These are phyloP conservation scores for Upupa epops DNA, from an alignment of 2,113 vertebrate genomes.

Conservation along the genomic window DNA sequence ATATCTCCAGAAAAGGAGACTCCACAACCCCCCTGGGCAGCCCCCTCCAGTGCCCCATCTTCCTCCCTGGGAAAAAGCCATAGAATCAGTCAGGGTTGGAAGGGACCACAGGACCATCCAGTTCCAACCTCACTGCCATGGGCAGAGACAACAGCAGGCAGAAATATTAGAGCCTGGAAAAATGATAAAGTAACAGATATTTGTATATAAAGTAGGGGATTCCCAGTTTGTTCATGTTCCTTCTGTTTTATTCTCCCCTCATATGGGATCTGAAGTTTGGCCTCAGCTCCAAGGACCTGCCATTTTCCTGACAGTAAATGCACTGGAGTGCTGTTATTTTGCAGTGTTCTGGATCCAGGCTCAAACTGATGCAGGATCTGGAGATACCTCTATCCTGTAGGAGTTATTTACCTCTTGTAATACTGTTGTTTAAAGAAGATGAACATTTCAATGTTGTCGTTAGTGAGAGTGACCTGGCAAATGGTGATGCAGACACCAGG, in stretches of 20 bases:
- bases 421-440: neutral
- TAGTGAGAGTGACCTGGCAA: neutral
- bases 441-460: neutral
- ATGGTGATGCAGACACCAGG: neutral
- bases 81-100: too few relatives aligned
- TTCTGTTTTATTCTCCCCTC: neutral
- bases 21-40: too few relatives aligned
- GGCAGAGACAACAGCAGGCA: too few relatives aligned
- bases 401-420: neutral
- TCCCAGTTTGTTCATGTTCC: neutral
- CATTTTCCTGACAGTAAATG: neutral
- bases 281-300: neutral
- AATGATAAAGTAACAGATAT: neutral
- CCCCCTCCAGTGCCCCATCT: too few relatives aligned
- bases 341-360: neutral
- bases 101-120: too few relatives aligned
- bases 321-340: neutral
- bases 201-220: neutral
- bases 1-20: too few relatives aligned
- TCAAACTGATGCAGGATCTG: neutral
- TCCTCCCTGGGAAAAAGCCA: too few relatives aligned
- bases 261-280: neutral
- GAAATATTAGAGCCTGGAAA: neutral
- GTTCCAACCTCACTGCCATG: too few relatives aligned
- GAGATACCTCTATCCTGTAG: neutral